These are phyloP conservation scores for Eilema sororculum DNA, from an alignment of 2,888 invertebrate genomes.

Conservation along the genomic window DNA sequence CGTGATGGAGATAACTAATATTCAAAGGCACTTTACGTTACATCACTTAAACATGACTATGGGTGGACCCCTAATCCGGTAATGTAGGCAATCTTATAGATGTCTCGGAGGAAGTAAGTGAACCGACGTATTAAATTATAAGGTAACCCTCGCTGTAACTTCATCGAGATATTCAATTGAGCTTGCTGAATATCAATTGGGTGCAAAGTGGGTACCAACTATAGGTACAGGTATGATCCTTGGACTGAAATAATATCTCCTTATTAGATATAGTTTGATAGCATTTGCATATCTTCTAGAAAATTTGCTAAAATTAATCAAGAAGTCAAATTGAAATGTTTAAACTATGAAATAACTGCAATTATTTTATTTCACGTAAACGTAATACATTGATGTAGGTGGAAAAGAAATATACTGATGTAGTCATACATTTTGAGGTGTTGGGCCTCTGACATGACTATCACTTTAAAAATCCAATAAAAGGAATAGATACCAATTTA, in stretches of 20 bases:
- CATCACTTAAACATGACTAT: slow-evolving; percentile 40
- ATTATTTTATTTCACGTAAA: too few relatives aligned
- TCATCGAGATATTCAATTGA: slow-evolving; percentile 64
- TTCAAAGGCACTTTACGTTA: slow-evolving; percentile 32
- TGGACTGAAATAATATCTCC: slow-evolving; percentile 57
- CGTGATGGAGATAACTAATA: slow-evolving; percentile 19
- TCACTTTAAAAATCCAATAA: not conserved
- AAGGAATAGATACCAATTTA: too few relatives aligned
- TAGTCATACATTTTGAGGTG: too few relatives aligned
- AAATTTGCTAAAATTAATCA: not conserved
- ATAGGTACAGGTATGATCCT: slow-evolving; percentile 51
- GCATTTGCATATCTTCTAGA: slow-evolving; percentile 27
- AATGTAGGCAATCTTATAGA: slow-evolving; percentile 61
- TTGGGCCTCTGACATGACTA: too few relatives aligned
- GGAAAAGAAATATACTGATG: not conserved
- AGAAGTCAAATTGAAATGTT: not conserved
- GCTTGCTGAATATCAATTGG: slow-evolving; percentile 65
- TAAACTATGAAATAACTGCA: not conserved
- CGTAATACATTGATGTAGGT: not conserved
- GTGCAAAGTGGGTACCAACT: slow-evolving; percentile 54
- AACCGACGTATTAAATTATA: slow-evolving; percentile 70
- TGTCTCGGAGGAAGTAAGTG: slow-evolving; percentile 56
- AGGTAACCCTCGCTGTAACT: slow-evolving; percentile 58
- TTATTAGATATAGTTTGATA: slow-evolving; percentile 42
- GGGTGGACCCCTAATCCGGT: slow-evolving; percentile 60